Percentiles rank a stretch among this genome's conserved stretches.
Evolutionary conservation across 2,113 vertebrate species (phyloP).

Genomic region (Heptranchias perlo): DNA sequence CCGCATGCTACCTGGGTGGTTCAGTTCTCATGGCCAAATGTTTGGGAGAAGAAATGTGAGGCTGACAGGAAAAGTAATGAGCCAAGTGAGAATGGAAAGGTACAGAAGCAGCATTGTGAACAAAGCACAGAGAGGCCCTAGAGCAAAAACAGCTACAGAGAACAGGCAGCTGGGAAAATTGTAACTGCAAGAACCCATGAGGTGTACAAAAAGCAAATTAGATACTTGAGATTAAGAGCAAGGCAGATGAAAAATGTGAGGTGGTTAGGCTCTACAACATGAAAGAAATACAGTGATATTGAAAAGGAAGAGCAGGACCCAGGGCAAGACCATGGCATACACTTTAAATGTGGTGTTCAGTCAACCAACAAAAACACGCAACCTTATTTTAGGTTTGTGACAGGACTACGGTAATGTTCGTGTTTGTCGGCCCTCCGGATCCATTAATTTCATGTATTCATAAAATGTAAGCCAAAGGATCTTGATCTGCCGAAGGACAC

Average conservation of each 20-base stretch:
- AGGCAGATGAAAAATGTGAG: background rate
- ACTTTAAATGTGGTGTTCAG: background rate
- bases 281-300: background rate
- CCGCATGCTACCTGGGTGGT: background rate
- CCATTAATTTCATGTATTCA: background rate
- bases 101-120: background rate
- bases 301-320: background rate
- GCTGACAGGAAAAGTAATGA: background rate
- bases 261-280: background rate
- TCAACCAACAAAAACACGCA: background rate
- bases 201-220: background rate
- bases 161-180: background rate
- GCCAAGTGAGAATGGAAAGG: background rate
- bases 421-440: background rate
- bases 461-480: background rate
- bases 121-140: background rate
- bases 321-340: background rate
- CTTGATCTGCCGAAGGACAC: background rate
- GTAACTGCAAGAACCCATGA: background rate
- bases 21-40: background rate
- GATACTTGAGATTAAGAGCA: background rate
- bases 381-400: background rate
- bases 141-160: background rate
- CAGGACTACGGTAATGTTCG: background rate
- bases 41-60: background rate